Percentiles rank a stretch among this genome's conserved stretches.
Evolutionary conservation across 2,113 vertebrate genomes (phyloP).

Genomic region (Limanda limanda): DNA sequence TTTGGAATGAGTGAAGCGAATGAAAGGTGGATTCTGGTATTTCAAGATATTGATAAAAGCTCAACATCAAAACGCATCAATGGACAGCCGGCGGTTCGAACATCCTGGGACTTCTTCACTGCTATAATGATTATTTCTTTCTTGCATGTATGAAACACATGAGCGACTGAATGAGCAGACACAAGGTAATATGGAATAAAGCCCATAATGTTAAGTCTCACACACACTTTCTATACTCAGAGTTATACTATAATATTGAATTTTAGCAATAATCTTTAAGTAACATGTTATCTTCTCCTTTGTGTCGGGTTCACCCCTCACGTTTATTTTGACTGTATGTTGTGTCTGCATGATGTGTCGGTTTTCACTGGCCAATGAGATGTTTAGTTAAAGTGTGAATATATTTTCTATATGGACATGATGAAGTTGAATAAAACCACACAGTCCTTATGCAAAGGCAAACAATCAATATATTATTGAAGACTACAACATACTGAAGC

Average conservation of each 20-base stretch:
- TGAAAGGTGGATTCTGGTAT: not conserved
- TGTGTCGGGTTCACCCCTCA: slow-evolving; percentile 9
- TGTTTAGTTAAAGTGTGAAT: slow-evolving; percentile 20
- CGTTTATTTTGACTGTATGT: slow-evolving; percentile 10
- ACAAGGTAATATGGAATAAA: slow-evolving; percentile 11
- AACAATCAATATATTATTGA: not conserved
- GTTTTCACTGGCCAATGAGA: not conserved
- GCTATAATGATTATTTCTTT: not conserved
- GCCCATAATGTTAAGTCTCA: slow-evolving; percentile 2
- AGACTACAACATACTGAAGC: not conserved
- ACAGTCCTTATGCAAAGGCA: slow-evolving; percentile 43
- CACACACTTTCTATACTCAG: slow-evolving; percentile 18
- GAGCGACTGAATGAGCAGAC: slow-evolving; percentile 13
- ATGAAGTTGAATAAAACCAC: slow-evolving; percentile 55
- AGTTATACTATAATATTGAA: not conserved
- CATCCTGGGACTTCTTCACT: not conserved
- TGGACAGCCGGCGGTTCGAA: not conserved
- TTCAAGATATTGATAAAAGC: not conserved
- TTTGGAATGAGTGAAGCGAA: not conserved
- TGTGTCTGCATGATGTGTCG: slow-evolving; percentile 58
- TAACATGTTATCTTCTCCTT: not conserved
- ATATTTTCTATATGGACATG: slow-evolving; percentile 48
- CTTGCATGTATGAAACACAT: not conserved
- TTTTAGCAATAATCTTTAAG: slow-evolving; percentile 55
- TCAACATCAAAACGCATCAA: not conserved